A percentile compares a stretch with the other conserved stretches of the same genome.
Conservation (phyloP, 2,113 vertebrate genomes). For the Pongo abelii region DNA sequence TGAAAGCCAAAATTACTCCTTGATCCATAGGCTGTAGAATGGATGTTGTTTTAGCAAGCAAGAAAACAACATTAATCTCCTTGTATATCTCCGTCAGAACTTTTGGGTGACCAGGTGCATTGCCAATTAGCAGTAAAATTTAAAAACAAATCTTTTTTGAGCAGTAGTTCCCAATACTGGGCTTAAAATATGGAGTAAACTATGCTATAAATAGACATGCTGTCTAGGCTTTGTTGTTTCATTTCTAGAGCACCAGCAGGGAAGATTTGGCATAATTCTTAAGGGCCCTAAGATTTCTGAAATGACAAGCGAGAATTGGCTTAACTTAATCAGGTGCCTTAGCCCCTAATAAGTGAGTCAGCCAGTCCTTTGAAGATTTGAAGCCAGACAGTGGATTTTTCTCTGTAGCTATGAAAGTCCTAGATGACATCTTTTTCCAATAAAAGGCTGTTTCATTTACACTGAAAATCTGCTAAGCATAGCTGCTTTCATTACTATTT, state of each 20-base stretch:
- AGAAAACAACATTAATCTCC: background rate
- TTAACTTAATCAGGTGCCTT: background rate
- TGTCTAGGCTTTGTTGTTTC: background rate
- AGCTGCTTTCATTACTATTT: background rate
- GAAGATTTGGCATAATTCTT: background rate
- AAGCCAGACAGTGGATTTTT: background rate
- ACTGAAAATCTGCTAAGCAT: background rate
- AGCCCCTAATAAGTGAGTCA: background rate
- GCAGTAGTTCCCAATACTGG: background rate
- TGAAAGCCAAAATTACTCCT: background rate
- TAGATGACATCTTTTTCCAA: background rate
- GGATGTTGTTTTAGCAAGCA: background rate
- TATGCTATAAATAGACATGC: background rate
- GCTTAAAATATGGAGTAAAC: background rate
- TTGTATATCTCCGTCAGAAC: background rate
- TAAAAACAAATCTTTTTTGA: background rate
- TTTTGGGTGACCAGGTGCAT: background rate
- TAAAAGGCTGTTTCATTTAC: background rate
- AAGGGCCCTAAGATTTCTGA: background rate
- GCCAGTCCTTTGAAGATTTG: background rate
- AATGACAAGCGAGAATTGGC: background rate
- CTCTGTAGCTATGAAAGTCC: background rate
- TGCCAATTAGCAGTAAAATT: background rate
- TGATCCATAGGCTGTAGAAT: background rate
- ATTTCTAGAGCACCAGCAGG: background rate